These are phyloP conservation scores for Palythoa heliodiscus DNA, from an alignment of 92 coral and sea anemone species.

Conservation along the genomic window DNA sequence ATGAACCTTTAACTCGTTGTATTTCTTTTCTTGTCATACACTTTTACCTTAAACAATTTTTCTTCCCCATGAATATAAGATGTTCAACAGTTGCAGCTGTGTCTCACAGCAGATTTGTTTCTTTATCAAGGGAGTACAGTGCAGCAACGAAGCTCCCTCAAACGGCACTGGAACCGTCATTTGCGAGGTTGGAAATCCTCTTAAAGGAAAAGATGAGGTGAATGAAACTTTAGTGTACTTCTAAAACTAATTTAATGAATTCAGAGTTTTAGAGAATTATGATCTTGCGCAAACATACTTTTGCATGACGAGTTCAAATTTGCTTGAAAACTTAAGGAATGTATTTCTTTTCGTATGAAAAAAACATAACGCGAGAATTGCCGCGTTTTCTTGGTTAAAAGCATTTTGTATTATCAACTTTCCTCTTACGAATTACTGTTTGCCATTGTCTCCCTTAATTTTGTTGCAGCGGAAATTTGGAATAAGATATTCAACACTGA, in stretches of 20 bases:
- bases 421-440: background rate
- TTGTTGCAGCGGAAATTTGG: slow-evolving; percentile 37
- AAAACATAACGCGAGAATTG: too few relatives aligned
- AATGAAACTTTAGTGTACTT: background rate
- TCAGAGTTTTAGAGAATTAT: background rate
- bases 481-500: slow-evolving; percentile 10
- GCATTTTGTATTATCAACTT: background rate
- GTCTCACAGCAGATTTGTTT: too few relatives aligned
- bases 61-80: too few relatives aligned
- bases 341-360: too few relatives aligned
- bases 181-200: slow-evolving; percentile 43
- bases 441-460: background rate
- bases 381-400: background rate
- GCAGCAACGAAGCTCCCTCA: background rate
- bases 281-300: background rate
- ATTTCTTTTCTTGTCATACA: too few relatives aligned
- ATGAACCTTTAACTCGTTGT: too few relatives aligned
- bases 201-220: slow-evolving; percentile 34
- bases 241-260: background rate
- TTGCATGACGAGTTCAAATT: too few relatives aligned
- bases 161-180: slow-evolving; percentile 33
- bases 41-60: too few relatives aligned
- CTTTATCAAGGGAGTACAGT: slow-evolving; percentile 21
- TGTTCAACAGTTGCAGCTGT: too few relatives aligned
- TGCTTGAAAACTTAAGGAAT: too few relatives aligned